Conservation (phyloP, 2,888 invertebrate species). For the Agrochola circellaris region DNA sequence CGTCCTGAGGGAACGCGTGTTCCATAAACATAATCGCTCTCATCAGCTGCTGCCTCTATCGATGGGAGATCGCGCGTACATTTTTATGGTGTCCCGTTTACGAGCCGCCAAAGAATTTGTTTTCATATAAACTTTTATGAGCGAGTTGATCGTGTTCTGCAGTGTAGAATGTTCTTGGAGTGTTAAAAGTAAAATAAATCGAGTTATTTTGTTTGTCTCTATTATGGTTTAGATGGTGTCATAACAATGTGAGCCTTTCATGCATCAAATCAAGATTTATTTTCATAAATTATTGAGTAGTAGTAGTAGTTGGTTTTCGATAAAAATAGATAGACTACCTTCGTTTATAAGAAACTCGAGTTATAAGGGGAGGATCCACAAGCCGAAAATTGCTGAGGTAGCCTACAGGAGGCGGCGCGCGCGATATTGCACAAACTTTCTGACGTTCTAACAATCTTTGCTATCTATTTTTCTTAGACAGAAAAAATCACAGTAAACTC, state of each 20-base stretch:
- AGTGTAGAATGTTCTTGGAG: slow-evolving; percentile 68
- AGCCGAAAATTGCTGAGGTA: slow-evolving; percentile 53
- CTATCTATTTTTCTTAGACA: slow-evolving; percentile 76
- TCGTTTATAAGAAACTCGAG: slow-evolving; percentile 27
- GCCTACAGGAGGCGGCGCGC: slow-evolving; percentile 47
- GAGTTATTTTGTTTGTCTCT: slow-evolving; percentile 46
- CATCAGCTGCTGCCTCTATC: slow-evolving; percentile 84
- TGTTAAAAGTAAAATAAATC: slow-evolving; percentile 62
- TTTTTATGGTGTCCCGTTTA: slow-evolving; percentile 82
- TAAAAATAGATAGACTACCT: slow-evolving; percentile 20
- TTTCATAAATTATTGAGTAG: not conserved
- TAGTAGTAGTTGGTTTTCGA: no score
- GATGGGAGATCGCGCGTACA: slow-evolving; percentile 76
- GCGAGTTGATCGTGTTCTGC: slow-evolving; percentile 71
- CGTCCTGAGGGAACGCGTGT: slow-evolving; percentile 76
- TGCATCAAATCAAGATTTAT: slow-evolving; percentile 19
- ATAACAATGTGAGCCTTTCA: not conserved
- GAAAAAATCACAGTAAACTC: slow-evolving; percentile 87
- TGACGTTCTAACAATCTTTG: slow-evolving; percentile 69
- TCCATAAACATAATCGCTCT: slow-evolving; percentile 87
- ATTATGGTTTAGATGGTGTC: slow-evolving; percentile 6
- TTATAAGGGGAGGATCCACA: slow-evolving; percentile 14
- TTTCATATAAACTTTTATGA: slow-evolving; percentile 81
- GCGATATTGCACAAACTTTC: slow-evolving; percentile 68
- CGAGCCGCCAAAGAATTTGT: slow-evolving; percentile 81